A percentile compares a stretch with the other conserved stretches of the same genome.
These are phyloP conservation scores for Salmo trutta DNA, from an alignment of 2,797 vertebrate genomes.

Conservation along the genomic window DNA sequence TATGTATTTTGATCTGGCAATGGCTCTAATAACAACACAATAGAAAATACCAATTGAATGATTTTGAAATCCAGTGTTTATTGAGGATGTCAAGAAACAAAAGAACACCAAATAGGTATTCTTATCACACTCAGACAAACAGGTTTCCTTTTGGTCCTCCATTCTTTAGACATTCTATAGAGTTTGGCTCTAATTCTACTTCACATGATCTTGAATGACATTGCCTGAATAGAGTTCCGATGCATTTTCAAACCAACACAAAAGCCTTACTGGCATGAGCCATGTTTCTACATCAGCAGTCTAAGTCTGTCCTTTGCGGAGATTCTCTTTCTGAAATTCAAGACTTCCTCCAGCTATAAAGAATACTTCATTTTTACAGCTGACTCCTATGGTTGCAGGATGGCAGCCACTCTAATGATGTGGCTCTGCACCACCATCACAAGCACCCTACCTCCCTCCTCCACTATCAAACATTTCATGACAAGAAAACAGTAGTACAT, in stretches of 20 bases:
- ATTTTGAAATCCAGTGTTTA: constrained; percentile 64
- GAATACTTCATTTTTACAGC: constrained; percentile 13
- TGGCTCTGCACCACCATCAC: neutral
- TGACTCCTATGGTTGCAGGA: constrained; percentile 16
- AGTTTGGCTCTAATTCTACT: constrained; percentile 38
- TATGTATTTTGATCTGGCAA: neutral
- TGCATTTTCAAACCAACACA: constrained; percentile 34
- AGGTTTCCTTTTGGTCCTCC: constrained; percentile 21
- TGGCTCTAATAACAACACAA: neutral
- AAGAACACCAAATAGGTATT: constrained; percentile 41
- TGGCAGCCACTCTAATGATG: constrained; percentile 13
- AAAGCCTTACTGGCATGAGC: constrained; percentile 20
- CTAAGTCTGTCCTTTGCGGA: constrained; percentile 1
- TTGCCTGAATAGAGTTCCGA: constrained; percentile 31
- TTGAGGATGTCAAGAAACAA: constrained; percentile 59
- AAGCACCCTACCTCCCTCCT: too few relatives aligned
- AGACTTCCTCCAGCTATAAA: constrained; percentile 23
- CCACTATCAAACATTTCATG: constrained; percentile 15
- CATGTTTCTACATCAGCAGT: constrained; percentile 11
- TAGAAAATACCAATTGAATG: constrained; percentile 10
- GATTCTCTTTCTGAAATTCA: constrained; percentile 32
- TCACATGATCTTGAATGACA: constrained; percentile 44
- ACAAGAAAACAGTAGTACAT: constrained; percentile 22
- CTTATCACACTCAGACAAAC: constrained; percentile 25
- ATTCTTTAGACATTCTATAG: constrained; percentile 50